Conservation (phyloP, 2,888 invertebrate species). For the Microdon myrmicae region DNA sequence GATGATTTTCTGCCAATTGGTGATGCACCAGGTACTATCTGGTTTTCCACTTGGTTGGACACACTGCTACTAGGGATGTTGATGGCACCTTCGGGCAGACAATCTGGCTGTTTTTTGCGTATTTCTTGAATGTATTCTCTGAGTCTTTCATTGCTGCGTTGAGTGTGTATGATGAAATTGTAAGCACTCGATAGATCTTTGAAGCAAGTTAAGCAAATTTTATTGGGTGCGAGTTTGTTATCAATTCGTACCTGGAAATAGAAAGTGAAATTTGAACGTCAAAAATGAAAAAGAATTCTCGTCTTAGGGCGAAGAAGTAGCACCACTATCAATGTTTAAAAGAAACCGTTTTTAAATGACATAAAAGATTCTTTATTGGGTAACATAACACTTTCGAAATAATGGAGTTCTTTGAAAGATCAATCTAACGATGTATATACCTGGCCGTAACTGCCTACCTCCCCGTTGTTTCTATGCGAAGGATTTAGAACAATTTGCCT, state of each 20-base stretch:
- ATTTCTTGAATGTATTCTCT: constrained; percentile 15
- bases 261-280: not conserved
- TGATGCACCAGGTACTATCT: constrained; percentile 6
- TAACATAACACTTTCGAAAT: not conserved
- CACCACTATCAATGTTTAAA: too few relatives aligned
- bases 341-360: not conserved
- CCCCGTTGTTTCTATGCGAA: too few relatives aligned
- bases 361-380: not conserved
- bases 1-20: constrained; percentile 10
- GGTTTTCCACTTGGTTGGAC: constrained; percentile 34
- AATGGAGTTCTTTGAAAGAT: too few relatives aligned
- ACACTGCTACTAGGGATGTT: constrained; percentile 25
- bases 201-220: constrained; percentile 25
- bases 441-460: too few relatives aligned
- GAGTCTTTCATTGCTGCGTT: constrained; percentile 21
- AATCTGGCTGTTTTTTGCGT: constrained; percentile 23
- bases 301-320: too few relatives aligned
- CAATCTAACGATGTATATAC: too few relatives aligned
- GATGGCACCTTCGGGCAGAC: constrained; percentile 34
- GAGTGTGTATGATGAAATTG: constrained; percentile 28
- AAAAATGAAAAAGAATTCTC: too few relatives aligned
- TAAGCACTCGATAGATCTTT: constrained; percentile 26
- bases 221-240: constrained; percentile 5
- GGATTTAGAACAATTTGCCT: too few relatives aligned
- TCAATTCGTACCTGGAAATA: constrained; percentile 12